These are phyloP conservation scores for Eristalis tenax DNA, from an alignment of 2,888 invertebrate genomes.

Conservation along the genomic window DNA sequence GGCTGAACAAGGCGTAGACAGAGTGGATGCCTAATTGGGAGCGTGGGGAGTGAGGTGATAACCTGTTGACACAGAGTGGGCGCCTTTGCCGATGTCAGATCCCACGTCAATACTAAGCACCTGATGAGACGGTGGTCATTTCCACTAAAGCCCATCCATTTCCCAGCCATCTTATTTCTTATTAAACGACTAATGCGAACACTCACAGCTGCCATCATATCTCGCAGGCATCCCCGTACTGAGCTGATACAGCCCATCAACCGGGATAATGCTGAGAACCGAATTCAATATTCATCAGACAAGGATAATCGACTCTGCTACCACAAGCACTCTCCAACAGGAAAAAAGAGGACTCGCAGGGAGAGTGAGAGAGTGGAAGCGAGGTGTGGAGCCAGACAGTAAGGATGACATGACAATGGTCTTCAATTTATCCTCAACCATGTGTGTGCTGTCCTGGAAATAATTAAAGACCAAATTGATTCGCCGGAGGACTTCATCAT, in stretches of 20 bases:
- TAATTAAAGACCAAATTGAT: conserved; percentile 14
- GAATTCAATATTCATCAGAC: not conserved
- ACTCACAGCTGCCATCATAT: not conserved
- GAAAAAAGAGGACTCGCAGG: too few species aligned
- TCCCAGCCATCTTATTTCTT: not conserved
- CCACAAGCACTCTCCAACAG: not conserved
- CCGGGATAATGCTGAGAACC: not conserved
- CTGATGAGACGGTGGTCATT: too few species aligned
- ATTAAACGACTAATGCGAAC: not conserved
- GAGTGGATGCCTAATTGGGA: too few species aligned
- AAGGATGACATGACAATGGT: not conserved
- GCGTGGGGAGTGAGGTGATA: too few species aligned
- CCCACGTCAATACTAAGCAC: too few species aligned
- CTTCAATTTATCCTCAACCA: not conserved
- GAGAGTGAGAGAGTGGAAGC: too few species aligned
- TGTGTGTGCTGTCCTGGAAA: not conserved
- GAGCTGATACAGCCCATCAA: too few species aligned
- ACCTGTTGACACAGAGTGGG: too few species aligned
- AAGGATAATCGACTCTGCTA: not conserved
- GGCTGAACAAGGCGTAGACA: too few species aligned
- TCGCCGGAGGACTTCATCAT: conserved; percentile 4
- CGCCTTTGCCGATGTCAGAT: too few species aligned
- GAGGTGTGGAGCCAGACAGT: too few species aligned
- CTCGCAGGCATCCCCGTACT: not conserved
- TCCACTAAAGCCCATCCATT: too few species aligned